phyloP scores from a whole-genome alignment of 2,888 invertebrate species.

The Elmis aenea region DNA sequence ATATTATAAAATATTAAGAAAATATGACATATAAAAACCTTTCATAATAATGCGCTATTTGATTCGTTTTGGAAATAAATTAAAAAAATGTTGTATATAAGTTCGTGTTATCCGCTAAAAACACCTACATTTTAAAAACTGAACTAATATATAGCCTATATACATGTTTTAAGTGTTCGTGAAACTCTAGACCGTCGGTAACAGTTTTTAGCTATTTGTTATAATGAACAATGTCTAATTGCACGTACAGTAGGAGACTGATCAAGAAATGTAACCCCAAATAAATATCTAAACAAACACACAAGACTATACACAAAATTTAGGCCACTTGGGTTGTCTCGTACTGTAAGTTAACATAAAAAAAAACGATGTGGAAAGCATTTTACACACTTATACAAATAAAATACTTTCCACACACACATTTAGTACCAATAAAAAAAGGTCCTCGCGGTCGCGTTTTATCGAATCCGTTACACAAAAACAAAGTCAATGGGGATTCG shows the following conservation, averaged over 20 bases:
- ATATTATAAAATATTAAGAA: neutral
- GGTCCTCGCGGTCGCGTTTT: constrained; percentile 18
- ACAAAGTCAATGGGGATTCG: constrained; percentile 4
- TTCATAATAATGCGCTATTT: too few relatives aligned
- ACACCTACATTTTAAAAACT: constrained; percentile 12
- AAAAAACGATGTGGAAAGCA: constrained; percentile 18
- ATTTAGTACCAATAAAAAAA: constrained; percentile 23
- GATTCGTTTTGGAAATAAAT: too few relatives aligned
- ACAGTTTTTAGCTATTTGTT: constrained; percentile 35
- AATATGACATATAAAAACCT: too few relatives aligned
- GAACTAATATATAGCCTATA: constrained; percentile 9
- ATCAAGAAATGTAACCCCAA: constrained; percentile 21
- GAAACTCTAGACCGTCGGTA: constrained; percentile 15
- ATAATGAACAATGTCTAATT: constrained; percentile 44
- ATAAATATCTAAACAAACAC: constrained; percentile 27
- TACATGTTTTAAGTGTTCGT: too few relatives aligned
- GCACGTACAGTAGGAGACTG: constrained; percentile 35
- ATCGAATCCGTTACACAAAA: constrained; percentile 15
- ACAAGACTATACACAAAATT: constrained; percentile 8
- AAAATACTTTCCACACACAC: constrained; percentile 22
- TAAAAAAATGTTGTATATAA: too few relatives aligned
- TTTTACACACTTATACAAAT: constrained; percentile 16
- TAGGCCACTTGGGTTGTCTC: too few relatives aligned
- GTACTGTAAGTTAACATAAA: too few relatives aligned
- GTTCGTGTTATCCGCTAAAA: constrained; percentile 5